phyloP scores from a whole-genome alignment of 2,888 invertebrate species.

The Hipparchia sbordonii region DNA sequence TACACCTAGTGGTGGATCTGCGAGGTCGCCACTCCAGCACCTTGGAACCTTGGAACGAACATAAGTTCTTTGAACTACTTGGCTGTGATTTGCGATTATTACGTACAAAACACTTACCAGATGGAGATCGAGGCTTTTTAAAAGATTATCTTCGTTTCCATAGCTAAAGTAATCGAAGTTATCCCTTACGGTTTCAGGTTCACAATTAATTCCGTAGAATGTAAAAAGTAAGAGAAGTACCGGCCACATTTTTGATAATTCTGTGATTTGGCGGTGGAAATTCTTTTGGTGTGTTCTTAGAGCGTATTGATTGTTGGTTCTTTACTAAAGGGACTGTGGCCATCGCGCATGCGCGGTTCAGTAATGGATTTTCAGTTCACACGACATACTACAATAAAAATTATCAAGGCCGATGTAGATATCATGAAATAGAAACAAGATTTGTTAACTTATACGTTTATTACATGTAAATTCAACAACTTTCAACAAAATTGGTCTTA shows the following conservation, averaged over 20 bases:
- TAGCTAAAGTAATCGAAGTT: constrained; percentile 76
- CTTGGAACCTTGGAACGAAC: too few relatives aligned
- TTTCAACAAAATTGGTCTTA: constrained; percentile 56
- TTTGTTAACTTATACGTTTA: constrained; percentile 61
- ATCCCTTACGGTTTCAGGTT: constrained; percentile 75
- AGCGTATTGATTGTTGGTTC: constrained; percentile 66
- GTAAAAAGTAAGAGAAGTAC: constrained; percentile 53
- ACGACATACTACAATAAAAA: constrained; percentile 37
- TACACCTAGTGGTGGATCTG: too few relatives aligned
- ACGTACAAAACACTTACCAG: constrained; percentile 57
- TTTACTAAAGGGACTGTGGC: constrained; percentile 36
- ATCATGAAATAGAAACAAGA: constrained; percentile 45
- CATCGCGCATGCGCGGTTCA: constrained; percentile 66
- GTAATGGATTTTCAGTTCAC: constrained; percentile 45
- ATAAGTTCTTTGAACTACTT: too few relatives aligned
- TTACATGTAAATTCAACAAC: constrained; percentile 59
- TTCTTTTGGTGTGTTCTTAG: constrained; percentile 52
- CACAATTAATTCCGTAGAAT: constrained; percentile 60
- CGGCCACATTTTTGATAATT: constrained; percentile 49
- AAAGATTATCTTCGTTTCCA: constrained; percentile 67
- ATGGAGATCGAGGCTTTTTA: constrained; percentile 70
- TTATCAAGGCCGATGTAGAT: constrained; percentile 41
- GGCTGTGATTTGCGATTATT: background rate
- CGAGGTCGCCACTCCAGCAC: too few relatives aligned
- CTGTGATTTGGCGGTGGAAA: constrained; percentile 56